Conservation (phyloP, 2,888 invertebrate genomes). For the Hesperia comma region DNA sequence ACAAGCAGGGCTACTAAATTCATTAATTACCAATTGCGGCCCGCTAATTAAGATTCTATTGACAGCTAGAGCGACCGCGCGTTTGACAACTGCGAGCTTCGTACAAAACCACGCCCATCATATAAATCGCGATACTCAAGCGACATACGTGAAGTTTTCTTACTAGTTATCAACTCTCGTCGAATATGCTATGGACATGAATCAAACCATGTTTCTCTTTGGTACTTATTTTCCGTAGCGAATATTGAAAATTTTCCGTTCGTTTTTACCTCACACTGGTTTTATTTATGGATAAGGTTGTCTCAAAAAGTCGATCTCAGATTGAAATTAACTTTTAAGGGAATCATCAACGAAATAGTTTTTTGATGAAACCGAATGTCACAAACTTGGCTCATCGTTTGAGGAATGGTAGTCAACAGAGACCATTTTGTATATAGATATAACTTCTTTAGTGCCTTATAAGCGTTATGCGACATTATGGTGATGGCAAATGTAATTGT, state of each 20-base stretch:
- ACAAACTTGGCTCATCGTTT: slow-evolving; percentile 66
- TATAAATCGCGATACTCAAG: too few relatives aligned
- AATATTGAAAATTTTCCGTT: slow-evolving; percentile 59
- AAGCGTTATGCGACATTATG: slow-evolving; percentile 57
- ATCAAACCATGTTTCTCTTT: slow-evolving; percentile 16
- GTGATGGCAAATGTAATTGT: slow-evolving; percentile 65
- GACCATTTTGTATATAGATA: slow-evolving; percentile 72
- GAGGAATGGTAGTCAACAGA: slow-evolving; percentile 52
- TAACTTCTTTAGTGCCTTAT: slow-evolving; percentile 73
- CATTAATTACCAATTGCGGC: too few relatives aligned
- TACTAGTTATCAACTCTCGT: too few relatives aligned
- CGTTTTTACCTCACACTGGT: slow-evolving; percentile 64
- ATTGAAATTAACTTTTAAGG: slow-evolving; percentile 82
- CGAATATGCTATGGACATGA: background rate
- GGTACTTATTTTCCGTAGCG: slow-evolving; percentile 50
- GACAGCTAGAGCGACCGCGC: too few relatives aligned
- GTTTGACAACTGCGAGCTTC: too few relatives aligned
- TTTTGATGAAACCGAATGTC: slow-evolving; percentile 66
- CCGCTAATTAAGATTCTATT: too few relatives aligned
- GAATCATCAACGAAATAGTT: slow-evolving; percentile 68
- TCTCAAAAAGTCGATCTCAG: slow-evolving; percentile 82
- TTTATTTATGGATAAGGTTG: slow-evolving; percentile 68
- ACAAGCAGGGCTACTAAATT: too few relatives aligned
- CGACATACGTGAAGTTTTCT: too few relatives aligned
- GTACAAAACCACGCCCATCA: too few relatives aligned